These are phyloP conservation scores for Troides aeacus DNA, from an alignment of 2,888 invertebrate genomes.

Conservation along the genomic window DNA sequence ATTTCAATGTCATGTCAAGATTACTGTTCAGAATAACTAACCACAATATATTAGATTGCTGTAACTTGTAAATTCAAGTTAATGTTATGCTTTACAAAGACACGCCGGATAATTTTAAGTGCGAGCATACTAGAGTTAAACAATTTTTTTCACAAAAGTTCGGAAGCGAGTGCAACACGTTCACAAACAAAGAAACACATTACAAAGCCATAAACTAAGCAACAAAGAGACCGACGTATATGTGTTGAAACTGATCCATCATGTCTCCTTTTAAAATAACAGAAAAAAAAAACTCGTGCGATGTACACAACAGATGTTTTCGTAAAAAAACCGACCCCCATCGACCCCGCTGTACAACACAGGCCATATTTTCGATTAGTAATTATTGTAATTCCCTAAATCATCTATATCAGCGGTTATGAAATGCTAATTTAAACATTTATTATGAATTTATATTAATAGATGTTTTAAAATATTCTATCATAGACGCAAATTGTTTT, in stretches of 20 bases:
- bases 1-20: too few relatives aligned
- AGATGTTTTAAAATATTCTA: neutral
- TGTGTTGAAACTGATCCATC: conserved; percentile 80
- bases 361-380: conserved; percentile 67
- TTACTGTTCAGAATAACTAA: too few relatives aligned
- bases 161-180: conserved; percentile 67
- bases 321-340: conserved; percentile 70
- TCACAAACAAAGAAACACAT: conserved; percentile 79
- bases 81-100: neutral
- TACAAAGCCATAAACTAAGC: conserved; percentile 76
- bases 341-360: conserved; percentile 58
- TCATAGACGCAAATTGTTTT: neutral
- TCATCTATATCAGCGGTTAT: conserved; percentile 66
- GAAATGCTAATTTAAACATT: conserved; percentile 74
- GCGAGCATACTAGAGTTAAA: conserved; percentile 6
- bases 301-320: conserved; percentile 77
- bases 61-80: too few relatives aligned
- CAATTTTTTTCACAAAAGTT: conserved; percentile 48
- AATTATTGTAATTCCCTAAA: conserved; percentile 71
- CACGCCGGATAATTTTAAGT: conserved; percentile 6
- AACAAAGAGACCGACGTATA: conserved; percentile 77
- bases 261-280: conserved; percentile 79
- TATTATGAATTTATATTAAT: conserved; percentile 42
- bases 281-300: conserved; percentile 61
- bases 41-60: too few relatives aligned